Evolutionary conservation across 2,113 vertebrate genomes (phyloP).

Genomic region (Paedocypris sp.): DNA sequence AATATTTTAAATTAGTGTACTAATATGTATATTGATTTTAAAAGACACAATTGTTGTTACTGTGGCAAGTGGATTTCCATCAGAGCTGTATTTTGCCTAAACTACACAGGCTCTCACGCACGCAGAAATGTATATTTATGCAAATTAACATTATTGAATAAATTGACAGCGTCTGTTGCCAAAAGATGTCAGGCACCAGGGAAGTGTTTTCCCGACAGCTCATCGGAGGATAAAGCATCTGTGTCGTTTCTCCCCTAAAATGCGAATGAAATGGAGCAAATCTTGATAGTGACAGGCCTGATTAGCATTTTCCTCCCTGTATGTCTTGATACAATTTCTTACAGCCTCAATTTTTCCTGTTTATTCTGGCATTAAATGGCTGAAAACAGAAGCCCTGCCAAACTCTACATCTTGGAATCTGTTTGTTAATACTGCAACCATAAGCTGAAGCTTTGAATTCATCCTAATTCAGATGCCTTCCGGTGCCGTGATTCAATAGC

Average conservation of each 20-base stretch:
- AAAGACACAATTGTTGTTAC: no score
- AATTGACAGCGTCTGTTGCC: slow-evolving; percentile 7
- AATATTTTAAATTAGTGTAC: no score
- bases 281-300: slow-evolving; percentile 24
- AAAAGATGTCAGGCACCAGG: background rate
- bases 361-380: background rate
- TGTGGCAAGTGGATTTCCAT: no score
- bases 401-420: slow-evolving; percentile 2
- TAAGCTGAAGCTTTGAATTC: slow-evolving; percentile 13
- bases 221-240: slow-evolving; percentile 25
- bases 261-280: slow-evolving; percentile 25
- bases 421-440: background rate
- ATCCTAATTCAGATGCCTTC: background rate
- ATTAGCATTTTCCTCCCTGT: slow-evolving; percentile 31
- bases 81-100: no score
- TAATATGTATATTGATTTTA: no score
- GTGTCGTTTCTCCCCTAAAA: background rate
- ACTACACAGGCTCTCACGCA: background rate
- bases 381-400: slow-evolving; percentile 18
- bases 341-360: background rate
- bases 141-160: background rate
- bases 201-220: background rate
- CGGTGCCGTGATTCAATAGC: slow-evolving; percentile 1
- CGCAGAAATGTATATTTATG: background rate
- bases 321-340: slow-evolving; percentile 2